Evolutionary conservation across 1,140 invertebrate genomes (phyloP).

Genomic region (Lepidurus packardi): DNA sequence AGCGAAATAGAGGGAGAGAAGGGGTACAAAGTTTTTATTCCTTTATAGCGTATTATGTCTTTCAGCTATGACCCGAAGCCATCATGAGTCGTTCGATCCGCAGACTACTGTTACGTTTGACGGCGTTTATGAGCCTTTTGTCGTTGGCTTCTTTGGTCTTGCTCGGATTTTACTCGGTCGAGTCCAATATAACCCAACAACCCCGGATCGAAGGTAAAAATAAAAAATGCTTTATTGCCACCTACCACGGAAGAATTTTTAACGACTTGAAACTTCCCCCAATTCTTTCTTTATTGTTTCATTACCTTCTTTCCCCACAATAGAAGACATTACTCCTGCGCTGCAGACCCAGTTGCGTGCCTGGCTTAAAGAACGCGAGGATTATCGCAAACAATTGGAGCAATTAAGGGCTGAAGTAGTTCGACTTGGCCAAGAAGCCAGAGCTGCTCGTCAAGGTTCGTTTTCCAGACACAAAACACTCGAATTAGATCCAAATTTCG

Average conservation of each 20-base stretch:
- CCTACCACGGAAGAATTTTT: not conserved
- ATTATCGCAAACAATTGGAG: conserved; percentile 19
- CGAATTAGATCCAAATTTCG: not conserved
- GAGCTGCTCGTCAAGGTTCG: not conserved
- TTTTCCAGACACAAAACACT: not conserved
- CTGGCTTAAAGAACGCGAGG: conserved; percentile 17
- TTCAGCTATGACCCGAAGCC: conserved; percentile 12
- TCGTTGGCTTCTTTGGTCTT: conserved; percentile 15
- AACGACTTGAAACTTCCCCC: not conserved
- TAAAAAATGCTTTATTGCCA: not conserved
- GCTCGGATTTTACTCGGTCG: conserved; percentile 3
- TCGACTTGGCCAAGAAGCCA: not conserved
- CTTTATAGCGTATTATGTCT: not conserved
- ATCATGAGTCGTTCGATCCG: not conserved
- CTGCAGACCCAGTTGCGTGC: conserved; percentile 3
- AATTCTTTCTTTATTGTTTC: not conserved
- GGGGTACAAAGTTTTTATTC: not conserved
- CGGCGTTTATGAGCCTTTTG: conserved; percentile 12
- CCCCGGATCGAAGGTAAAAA: not conserved
- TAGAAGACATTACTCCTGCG: not conserved
- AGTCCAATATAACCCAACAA: not conserved
- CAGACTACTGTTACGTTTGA: conserved; percentile 4
- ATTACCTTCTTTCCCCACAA: not conserved
- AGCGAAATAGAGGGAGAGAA: too few relatives aligned
- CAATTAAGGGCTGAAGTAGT: not conserved